Percentiles rank a stretch among this genome's conserved stretches.
phyloP scores from a whole-genome alignment of 2,888 invertebrate genomes.

The Tipula unca region DNA sequence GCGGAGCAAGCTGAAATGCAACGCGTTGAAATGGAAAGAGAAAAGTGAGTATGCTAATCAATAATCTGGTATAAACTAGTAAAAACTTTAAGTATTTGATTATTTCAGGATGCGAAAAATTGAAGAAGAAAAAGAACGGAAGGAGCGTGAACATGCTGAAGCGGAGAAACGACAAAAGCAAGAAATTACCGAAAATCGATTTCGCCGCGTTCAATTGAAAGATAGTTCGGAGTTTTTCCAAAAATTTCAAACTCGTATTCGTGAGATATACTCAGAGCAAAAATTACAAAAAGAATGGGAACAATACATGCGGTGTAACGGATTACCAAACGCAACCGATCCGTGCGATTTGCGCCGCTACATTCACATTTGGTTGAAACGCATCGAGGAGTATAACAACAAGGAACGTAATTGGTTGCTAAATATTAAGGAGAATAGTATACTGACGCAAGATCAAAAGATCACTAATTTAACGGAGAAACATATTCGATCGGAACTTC shows the following conservation, averaged over 20 bases:
- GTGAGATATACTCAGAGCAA: conserved; percentile 33
- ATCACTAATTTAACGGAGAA: conserved; percentile 35
- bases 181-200: conserved; percentile 39
- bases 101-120: conserved; percentile 31
- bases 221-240: conserved; percentile 38
- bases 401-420: conserved; percentile 39
- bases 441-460: conserved; percentile 38
- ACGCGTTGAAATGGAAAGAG: conserved; percentile 42
- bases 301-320: conserved; percentile 42
- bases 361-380: conserved; percentile 39
- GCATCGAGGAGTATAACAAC: conserved; percentile 31
- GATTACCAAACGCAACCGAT: conserved; percentile 38
- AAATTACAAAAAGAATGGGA: conserved; percentile 37
- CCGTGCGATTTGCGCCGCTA: conserved; percentile 41
- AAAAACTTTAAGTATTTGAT: too few relatives aligned
- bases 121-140: conserved; percentile 40
- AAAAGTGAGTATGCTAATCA: conserved; percentile 32
- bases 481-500: conserved; percentile 35
- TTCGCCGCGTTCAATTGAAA: conserved; percentile 36
- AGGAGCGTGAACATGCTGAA: conserved; percentile 38
- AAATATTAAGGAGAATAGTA: conserved; percentile 37
- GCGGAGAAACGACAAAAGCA: conserved; percentile 38
- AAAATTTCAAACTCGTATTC: conserved; percentile 32
- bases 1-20: conserved; percentile 41
- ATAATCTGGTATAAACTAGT: background rate